Base-by-base conservation (phyloP, 2,797 vertebrate genomes). In the Onychomys leucogaster region DNA sequence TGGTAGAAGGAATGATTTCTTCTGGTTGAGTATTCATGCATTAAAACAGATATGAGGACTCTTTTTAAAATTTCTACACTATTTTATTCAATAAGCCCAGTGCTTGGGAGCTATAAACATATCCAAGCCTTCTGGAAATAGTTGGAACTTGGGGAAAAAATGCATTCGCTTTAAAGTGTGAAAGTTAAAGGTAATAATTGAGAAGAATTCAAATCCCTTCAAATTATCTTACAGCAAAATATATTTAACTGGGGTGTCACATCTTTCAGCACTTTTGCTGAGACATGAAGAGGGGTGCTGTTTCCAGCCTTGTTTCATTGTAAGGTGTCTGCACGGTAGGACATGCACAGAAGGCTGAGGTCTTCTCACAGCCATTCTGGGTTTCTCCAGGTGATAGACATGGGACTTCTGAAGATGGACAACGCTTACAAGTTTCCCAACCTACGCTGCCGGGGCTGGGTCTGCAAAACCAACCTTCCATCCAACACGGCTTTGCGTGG, bases 381-480 rank as follows among this genome's bases (percentile, higher is more conserved):
- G 57, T 94, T 91, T 69, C 55, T 94, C 0, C 90, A 98, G 98
- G 97, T 98, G 61, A 23, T 97, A 55, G 98, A 98, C 8, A 81
- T 73, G 16, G 89, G 93, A 61, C 34, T 98, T 57, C 93, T 98
- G 95, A 98, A 97, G 89, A 49, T 97, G 96, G 98, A 97, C 49
- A 98, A 97, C 14, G 97, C 95, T 25, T 98, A 98, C 89, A 98
- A 98, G 52, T 97, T 98, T 61, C 98, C 98, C 23, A 98, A 98
- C 88, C 86, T 98, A 55, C 88, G 91, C 81, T 97, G 98, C 95
- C 94, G 83, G 2, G 98, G 95, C 0, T 32, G 69, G 83, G 98
- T 55, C 1, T 98, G 98, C 97, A 98, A 73, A 91, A 98, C 98
- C 61, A 98, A 98, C 96, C 96, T 98, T 41, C 98, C 98, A 1